phyloP scores from a whole-genome alignment of 1,140 invertebrate species.

The Musca vetustissima region DNA sequence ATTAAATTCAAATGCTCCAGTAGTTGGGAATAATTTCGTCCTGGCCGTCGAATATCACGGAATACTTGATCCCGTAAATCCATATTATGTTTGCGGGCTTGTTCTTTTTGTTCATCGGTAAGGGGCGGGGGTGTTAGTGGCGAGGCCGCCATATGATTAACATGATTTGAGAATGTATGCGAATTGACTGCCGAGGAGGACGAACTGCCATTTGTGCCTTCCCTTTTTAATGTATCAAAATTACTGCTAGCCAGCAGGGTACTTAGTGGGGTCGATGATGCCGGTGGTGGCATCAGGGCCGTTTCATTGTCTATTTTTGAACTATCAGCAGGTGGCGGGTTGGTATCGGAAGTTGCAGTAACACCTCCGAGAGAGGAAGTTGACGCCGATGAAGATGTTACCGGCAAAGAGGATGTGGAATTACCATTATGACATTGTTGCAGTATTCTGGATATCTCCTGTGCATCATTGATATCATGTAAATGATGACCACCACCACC shows the following conservation, averaged over 20 bases:
- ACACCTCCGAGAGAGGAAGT: no score
- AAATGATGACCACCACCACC: constrained; percentile 7
- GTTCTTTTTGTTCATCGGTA: constrained; percentile 53
- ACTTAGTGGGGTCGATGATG: not conserved
- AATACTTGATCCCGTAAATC: constrained; percentile 59
- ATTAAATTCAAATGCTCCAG: constrained; percentile 71
- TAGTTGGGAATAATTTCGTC: constrained; percentile 68
- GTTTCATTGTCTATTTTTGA: constrained; percentile 24
- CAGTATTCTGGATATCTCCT: constrained; percentile 53
- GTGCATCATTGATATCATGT: constrained; percentile 53
- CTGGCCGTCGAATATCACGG: constrained; percentile 59
- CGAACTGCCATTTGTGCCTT: not conserved
- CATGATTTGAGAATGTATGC: constrained; percentile 27
- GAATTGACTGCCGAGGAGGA: constrained; percentile 2
- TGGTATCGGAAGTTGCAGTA: not conserved
- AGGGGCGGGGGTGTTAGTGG: constrained; percentile 24
- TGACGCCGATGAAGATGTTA: not conserved
- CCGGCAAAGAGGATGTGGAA: not conserved
- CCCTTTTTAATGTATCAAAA: constrained; percentile 45
- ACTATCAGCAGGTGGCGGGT: not conserved
- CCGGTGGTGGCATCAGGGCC: constrained; percentile 28
- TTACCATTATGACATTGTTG: constrained; percentile 47
- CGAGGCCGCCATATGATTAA: constrained; percentile 4
- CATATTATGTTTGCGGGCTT: constrained; percentile 56
- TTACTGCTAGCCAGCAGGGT: constrained; percentile 26